phyloP scores from a whole-genome alignment of 2,888 invertebrate genomes.

The Anarsia innoxiella region DNA sequence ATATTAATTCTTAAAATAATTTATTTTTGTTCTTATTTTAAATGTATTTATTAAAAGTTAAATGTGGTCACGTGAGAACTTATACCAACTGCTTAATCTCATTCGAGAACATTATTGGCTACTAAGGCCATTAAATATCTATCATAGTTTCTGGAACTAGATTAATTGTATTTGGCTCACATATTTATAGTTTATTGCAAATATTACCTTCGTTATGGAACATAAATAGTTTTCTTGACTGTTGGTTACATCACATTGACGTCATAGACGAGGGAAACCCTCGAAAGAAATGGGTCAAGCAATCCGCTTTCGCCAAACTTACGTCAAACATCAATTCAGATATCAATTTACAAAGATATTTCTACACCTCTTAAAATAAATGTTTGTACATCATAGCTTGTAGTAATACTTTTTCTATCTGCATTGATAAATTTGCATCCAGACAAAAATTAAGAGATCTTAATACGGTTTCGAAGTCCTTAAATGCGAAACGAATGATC shows the following conservation, averaged over 20 bases:
- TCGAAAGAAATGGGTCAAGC: conserved; percentile 60
- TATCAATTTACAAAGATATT: conserved; percentile 23
- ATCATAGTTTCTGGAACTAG: too few relatives aligned
- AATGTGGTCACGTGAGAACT: too few relatives aligned
- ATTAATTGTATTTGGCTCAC: background rate
- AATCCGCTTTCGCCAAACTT: conserved; percentile 44
- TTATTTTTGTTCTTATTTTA: too few relatives aligned
- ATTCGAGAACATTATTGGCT: too few relatives aligned
- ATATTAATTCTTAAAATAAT: too few relatives aligned
- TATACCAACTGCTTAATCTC: too few relatives aligned
- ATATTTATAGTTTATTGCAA: conserved; percentile 48
- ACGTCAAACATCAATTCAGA: conserved; percentile 44
- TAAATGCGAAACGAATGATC: conserved; percentile 23
- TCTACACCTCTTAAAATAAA: conserved; percentile 20
- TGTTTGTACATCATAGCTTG: too few relatives aligned
- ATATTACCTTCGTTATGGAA: conserved; percentile 36
- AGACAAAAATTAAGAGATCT: conserved; percentile 2
- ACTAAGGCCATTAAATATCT: too few relatives aligned
- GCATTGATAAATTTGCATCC: conserved; percentile 5
- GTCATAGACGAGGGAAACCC: conserved; percentile 44
- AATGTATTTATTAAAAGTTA: too few relatives aligned
- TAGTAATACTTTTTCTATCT: conserved; percentile 7
- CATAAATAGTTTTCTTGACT: too few relatives aligned
- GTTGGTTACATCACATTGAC: conserved; percentile 46
- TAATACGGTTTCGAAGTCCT: conserved; percentile 20